Percentiles rank a stretch among this genome's conserved stretches.
phyloP scores from a whole-genome alignment of 2,797 vertebrate species.

The Chrosomus eos region DNA sequence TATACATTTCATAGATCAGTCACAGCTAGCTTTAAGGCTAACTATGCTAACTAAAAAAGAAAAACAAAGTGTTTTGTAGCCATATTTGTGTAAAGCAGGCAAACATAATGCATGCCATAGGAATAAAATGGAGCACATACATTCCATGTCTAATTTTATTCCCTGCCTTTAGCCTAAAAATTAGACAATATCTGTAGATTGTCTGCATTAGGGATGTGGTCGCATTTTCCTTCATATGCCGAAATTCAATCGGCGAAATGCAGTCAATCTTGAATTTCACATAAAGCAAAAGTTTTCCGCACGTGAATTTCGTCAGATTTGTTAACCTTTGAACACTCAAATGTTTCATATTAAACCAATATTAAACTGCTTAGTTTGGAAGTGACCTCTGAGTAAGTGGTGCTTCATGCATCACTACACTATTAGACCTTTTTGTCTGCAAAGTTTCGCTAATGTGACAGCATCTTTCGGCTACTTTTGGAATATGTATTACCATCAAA shows the following conservation, averaged over 20 bases:
- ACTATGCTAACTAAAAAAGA: neutral
- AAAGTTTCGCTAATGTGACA: neutral
- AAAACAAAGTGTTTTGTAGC: slow-evolving; percentile 2
- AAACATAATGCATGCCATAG: slow-evolving; percentile 41
- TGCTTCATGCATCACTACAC: neutral
- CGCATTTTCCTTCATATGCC: neutral
- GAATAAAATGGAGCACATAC: neutral
- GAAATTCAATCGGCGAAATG: neutral
- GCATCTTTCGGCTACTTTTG: neutral
- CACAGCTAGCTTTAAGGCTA: slow-evolving; percentile 27
- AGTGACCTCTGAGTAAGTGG: neutral
- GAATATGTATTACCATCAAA: neutral
- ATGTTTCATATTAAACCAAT: neutral
- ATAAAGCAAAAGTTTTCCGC: neutral
- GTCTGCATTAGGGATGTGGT: neutral
- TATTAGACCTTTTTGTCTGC: neutral
- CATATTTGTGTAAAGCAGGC: slow-evolving; percentile 22
- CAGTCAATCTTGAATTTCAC: neutral
- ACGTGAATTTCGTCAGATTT: neutral
- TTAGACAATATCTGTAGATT: slow-evolving; percentile 1
- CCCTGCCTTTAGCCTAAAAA: neutral
- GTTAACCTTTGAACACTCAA: neutral
- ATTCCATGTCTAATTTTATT: slow-evolving; percentile 10
- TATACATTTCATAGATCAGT: neutral
- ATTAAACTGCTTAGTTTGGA: neutral